phyloP scores from a whole-genome alignment of 2,797 vertebrate species.

The Rousettus madagascariensis region DNA sequence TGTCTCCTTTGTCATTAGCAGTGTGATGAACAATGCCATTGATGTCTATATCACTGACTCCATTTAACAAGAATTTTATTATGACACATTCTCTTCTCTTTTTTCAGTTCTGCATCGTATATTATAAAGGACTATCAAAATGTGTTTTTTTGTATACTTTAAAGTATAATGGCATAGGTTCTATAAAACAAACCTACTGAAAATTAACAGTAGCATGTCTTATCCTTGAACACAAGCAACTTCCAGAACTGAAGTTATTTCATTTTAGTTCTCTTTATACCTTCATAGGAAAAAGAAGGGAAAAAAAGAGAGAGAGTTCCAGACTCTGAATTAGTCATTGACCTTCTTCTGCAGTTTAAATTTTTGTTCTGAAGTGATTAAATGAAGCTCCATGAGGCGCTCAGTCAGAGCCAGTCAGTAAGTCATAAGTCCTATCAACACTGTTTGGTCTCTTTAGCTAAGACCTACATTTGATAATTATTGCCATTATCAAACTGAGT shows the following conservation, averaged over 20 bases:
- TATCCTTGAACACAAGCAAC: not conserved
- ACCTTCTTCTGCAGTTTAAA: slow-evolving; percentile 65
- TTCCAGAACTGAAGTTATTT: not conserved
- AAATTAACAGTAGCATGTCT: slow-evolving; percentile 12
- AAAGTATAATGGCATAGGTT: not conserved
- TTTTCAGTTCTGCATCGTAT: not conserved
- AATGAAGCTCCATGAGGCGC: slow-evolving; percentile 58
- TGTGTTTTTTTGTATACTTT: not conserved
- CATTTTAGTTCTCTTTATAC: slow-evolving; percentile 15
- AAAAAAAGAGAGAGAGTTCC: not conserved
- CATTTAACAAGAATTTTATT: slow-evolving; percentile 6
- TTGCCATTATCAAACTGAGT: slow-evolving; percentile 69
- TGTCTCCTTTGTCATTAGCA: not conserved
- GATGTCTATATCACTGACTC: not conserved
- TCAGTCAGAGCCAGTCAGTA: slow-evolving; percentile 69
- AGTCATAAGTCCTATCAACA: slow-evolving; percentile 67
- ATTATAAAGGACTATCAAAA: not conserved
- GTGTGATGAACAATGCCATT: not conserved
- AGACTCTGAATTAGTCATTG: slow-evolving; percentile 63
- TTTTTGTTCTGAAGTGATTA: slow-evolving; percentile 68
- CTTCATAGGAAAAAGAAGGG: not conserved
- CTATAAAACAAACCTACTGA: not conserved
- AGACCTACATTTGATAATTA: slow-evolving; percentile 59
- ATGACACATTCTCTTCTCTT: not conserved
- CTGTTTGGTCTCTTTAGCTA: slow-evolving; percentile 38